phyloP scores from a whole-genome alignment of 2,113 vertebrate genomes.

The Numida meleagris region DNA sequence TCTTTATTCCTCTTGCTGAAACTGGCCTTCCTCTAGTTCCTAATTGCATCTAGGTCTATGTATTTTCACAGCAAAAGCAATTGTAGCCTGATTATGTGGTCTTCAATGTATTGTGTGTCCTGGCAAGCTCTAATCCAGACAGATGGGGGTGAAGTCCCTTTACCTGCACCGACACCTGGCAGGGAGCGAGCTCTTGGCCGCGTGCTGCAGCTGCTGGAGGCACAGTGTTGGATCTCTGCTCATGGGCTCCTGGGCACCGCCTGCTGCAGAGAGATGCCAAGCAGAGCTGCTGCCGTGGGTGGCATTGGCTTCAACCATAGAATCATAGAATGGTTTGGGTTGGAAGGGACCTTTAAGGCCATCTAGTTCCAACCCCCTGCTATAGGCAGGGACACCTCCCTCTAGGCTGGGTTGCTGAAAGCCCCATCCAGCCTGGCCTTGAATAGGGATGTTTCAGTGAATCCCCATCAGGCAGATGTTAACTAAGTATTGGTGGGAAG shows the following conservation, averaged over 20 bases:
- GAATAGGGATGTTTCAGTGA: background rate
- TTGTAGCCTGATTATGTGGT: background rate
- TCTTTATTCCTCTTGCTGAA: background rate
- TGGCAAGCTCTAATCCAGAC: background rate
- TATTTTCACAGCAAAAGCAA: background rate
- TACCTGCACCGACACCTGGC: accelerated
- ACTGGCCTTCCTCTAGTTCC: background rate
- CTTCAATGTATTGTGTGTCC: background rate
- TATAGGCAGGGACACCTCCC: too few relatives aligned
- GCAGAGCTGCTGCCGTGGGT: accelerated
- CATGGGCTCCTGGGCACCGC: accelerated
- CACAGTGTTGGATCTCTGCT: background rate
- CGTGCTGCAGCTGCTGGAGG: too few relatives aligned
- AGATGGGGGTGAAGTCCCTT: background rate
- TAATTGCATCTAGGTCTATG: background rate
- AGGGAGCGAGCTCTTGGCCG: background rate
- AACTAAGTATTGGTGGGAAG: background rate
- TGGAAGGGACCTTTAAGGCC: too few relatives aligned
- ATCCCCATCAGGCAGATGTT: background rate
- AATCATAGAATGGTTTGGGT: too few relatives aligned
- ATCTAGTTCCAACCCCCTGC: too few relatives aligned
- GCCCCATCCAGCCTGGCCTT: background rate
- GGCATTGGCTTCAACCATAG: background rate
- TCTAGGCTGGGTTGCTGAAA: too few relatives aligned
- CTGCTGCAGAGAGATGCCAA: background rate